Evolutionary conservation across 2,797 vertebrate species (phyloP).

Genomic region (Rhinella marina): DNA sequence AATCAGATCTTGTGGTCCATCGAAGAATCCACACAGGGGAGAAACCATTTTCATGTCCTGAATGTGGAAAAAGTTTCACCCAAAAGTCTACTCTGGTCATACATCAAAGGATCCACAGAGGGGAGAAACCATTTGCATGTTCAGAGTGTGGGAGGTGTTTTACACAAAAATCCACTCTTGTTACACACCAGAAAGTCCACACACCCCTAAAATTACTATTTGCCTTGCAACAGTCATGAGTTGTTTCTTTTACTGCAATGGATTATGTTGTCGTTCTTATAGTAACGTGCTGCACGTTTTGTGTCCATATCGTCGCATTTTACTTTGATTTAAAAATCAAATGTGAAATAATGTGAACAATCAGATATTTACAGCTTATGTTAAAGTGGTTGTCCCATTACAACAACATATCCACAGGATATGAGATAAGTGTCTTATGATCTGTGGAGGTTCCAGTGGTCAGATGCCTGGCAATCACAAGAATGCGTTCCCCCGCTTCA

Average conservation of each 20-base stretch:
- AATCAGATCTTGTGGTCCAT: conserved; percentile 23
- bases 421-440: no score
- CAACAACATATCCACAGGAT: no score
- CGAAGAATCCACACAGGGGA: conserved; percentile 41
- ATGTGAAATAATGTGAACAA: neutral
- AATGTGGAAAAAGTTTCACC: conserved; percentile 38
- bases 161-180: conserved; percentile 70
- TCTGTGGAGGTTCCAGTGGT: no score
- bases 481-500: no score
- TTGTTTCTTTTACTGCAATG: neutral
- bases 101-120: conserved; percentile 71
- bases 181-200: conserved; percentile 69
- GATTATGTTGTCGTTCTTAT: neutral
- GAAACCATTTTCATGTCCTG: conserved; percentile 31
- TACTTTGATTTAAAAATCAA: neutral
- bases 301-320: neutral
- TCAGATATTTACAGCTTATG: neutral
- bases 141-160: conserved; percentile 69
- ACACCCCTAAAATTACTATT: conserved; percentile 50
- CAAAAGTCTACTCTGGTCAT: conserved; percentile 63
- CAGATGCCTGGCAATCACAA: no score
- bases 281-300: neutral
- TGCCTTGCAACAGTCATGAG: conserved; percentile 13
- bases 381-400: neutral
- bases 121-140: conserved; percentile 70